These are phyloP conservation scores for Minunthozetes semirufus DNA, from an alignment of 2,888 invertebrate species.

Conservation along the genomic window DNA sequence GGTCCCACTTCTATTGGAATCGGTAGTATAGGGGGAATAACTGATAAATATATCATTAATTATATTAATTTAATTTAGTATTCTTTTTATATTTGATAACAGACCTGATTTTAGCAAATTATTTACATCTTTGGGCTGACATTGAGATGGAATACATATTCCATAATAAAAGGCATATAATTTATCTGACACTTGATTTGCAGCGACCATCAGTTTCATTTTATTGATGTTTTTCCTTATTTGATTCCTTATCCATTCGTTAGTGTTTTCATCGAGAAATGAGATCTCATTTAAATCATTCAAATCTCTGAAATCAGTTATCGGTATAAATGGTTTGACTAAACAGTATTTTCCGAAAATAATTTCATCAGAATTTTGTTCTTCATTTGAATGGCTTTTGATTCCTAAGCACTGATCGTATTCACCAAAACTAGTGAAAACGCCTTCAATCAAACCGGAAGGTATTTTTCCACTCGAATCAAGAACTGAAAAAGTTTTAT, in stretches of 20 bases:
- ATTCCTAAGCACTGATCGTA: slow-evolving; percentile 20
- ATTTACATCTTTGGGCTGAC: slow-evolving; percentile 32
- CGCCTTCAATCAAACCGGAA: not conserved
- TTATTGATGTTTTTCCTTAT: not conserved
- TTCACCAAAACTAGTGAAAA: slow-evolving; percentile 7
- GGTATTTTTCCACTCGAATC: not conserved
- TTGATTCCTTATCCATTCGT: not conserved
- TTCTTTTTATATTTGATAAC: not conserved
- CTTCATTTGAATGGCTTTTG: not conserved
- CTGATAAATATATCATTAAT: not conserved
- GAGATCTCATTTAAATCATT: not conserved
- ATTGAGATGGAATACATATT: slow-evolving; percentile 36
- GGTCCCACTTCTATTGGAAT: not conserved
- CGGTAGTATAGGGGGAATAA: not conserved
- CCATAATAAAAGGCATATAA: slow-evolving; percentile 26
- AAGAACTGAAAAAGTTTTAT: not conserved
- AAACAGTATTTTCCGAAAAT: slow-evolving; percentile 35
- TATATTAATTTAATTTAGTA: not conserved
- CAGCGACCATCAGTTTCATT: not conserved
- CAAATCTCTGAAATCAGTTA: not conserved
- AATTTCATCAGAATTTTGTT: not conserved
- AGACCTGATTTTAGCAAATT: slow-evolving; percentile 15
- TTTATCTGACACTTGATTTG: not conserved
- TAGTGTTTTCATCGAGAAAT: not conserved
- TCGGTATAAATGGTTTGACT: slow-evolving; percentile 3